Evolutionary conservation across 2,888 invertebrate species (phyloP).

Genomic region (Lasioglossum calceatum): DNA sequence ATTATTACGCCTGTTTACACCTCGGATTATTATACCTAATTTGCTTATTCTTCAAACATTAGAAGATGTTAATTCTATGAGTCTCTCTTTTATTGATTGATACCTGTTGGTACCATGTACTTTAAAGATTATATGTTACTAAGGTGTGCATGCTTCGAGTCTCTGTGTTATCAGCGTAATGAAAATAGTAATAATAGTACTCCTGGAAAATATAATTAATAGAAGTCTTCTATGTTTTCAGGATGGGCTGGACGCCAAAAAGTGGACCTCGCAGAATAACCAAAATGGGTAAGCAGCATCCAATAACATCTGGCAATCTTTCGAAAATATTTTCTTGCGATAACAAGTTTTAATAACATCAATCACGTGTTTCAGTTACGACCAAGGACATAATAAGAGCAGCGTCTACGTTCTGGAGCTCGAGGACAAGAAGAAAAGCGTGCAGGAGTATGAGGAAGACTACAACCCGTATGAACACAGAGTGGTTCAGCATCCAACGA

Average conservation of each 20-base stretch:
- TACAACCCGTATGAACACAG: conserved; percentile 90
- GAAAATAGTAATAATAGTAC: too few species aligned
- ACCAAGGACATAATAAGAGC: conserved; percentile 69
- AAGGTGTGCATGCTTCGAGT: too few species aligned
- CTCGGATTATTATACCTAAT: not conserved
- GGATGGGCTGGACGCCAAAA: conserved; percentile 72
- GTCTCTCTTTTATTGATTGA: not conserved
- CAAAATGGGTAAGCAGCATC: conserved; percentile 56
- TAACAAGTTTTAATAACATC: not conserved
- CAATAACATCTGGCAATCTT: not conserved
- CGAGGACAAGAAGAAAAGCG: conserved; percentile 84
- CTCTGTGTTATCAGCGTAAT: not conserved
- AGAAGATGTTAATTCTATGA: not conserved
- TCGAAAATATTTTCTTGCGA: not conserved
- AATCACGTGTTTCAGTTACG: conserved; percentile 62
- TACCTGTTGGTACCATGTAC: not conserved
- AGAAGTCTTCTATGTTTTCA: conserved; percentile 61
- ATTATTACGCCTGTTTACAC: not conserved
- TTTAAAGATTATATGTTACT: not conserved
- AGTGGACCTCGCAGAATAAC: conserved; percentile 54
- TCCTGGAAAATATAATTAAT: not conserved
- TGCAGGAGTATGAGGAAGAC: conserved; percentile 80
- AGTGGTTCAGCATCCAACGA: conserved; percentile 89
- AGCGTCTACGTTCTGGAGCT: conserved; percentile 84
- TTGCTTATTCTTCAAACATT: not conserved